Percentiles rank a stretch among this genome's conserved stretches.
Evolutionary conservation across 37 sponge, comb jelly and placozoan species (phyloP).

Genomic region (Ianthella basta): DNA sequence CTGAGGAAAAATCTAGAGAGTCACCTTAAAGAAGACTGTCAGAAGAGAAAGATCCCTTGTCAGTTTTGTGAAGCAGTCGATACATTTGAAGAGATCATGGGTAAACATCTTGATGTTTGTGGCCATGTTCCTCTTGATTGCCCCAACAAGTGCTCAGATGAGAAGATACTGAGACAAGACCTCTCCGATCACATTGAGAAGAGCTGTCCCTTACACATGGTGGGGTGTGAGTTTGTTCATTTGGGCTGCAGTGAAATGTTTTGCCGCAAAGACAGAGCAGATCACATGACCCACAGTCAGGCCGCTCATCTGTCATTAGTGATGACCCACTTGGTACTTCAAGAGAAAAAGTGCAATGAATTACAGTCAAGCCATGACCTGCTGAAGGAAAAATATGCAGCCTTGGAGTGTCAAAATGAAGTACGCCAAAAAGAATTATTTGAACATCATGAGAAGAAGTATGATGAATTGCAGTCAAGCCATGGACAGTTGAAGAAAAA

Average conservation of each 20-base stretch:
- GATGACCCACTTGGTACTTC: too few species aligned
- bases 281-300: neutral
- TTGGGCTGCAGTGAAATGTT: neutral
- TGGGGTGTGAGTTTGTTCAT: neutral
- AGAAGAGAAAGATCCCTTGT: neutral
- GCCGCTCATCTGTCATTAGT: too few species aligned
- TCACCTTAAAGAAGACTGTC: neutral
- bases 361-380: too few species aligned
- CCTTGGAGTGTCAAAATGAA: too few species aligned
- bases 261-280: neutral
- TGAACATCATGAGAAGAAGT: too few species aligned
- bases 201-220: neutral
- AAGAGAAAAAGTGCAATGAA: too few species aligned
- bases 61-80: neutral
- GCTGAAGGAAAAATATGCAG: too few species aligned
- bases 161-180: neutral
- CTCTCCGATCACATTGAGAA: neutral
- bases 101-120: neutral
- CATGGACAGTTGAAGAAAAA: too few species aligned
- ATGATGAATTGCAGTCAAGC: too few species aligned
- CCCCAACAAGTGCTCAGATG: neutral
- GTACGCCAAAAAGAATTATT: too few species aligned
- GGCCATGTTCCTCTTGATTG: conserved; percentile 1
- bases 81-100: neutral
- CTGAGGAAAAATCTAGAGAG: neutral